Evolutionary conservation across 2,797 vertebrate species (phyloP), one percentile per base, ranked within the genome.

Genomic region (Cygnus olor): DNA sequence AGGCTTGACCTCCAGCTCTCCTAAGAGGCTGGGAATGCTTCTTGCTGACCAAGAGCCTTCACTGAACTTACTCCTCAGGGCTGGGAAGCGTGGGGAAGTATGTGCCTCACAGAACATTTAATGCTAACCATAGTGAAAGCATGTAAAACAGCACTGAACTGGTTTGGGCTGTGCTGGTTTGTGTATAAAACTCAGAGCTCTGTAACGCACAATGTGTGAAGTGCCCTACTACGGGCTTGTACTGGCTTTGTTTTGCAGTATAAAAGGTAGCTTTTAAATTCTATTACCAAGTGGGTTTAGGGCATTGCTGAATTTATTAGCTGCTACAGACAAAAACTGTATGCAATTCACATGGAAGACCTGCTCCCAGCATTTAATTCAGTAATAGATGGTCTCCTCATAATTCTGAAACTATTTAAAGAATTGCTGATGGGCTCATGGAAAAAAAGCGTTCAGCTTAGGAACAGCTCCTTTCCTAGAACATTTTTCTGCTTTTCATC

Each of bases 291-390:
- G 60, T 89, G 40, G n/a, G 49, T 94, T 96, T 85, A 83, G 64
- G 63, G 79, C 10, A 7, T 38, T 65, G 51, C 58, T 81, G 85
- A 86, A 96, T 96, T 85, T 94, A 73, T 95, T 85, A 94, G 47
- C 80, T 95, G 66, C 87, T 83, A 61, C 53, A 82, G 93, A 91
- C 78, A 81, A 82, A 95, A 69, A 8, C 38, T 53, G 17, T 60
- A 17, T 58, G 36, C n/a, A 77, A 25, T 65, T 95, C 87, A 58
- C 88, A 45, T 88, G 76, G 76, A 71, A 93, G 54, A 89, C 54
- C 24, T 93, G 30, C 30, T n/a, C 60, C 38, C 40, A 90, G 51
- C n/a, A 79, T 93, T 96, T 90, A 94, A 89, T 92, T 81, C 92
- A 70, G 51, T 88, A 74, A 72, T 86, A 92, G 64, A 54, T 38